Base-by-base conservation (phyloP, 2,888 invertebrate species). In the Tridacna crocea region DNA sequence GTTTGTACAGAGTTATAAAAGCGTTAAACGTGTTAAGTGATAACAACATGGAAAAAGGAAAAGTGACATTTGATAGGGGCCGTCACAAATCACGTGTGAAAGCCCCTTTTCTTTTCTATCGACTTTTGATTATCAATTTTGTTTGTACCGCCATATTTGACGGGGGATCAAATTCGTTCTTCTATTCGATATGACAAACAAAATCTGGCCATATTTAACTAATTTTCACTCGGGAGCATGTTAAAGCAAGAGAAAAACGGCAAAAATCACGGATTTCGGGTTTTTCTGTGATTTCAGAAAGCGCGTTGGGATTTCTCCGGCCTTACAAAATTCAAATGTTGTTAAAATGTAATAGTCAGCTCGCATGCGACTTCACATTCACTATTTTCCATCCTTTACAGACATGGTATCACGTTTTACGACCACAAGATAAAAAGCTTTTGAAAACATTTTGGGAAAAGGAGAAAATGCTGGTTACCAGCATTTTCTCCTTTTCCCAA, bases 281-380 rank as follows among this genome's bases (percentile, higher is more conserved):
- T 58, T 65, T 75, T 72, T 74, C 63, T 22, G 48, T 51, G 70
- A 70, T 46, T 70, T 24, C 17, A 46, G 24, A 75, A 60, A 75
- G 47, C 77, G 83, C 80, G 26, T 22, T 75, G 83, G 83, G 83
- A 80, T 75, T 8, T 26, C 61, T 70, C 46, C 80, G 72, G 72
- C 80, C 66, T 70, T 51, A 51, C 51, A 47, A 51, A 70, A 70
- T 36, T 70, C 47, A 22, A 75, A 78, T 76, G 80, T 72, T 78
- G 86, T 80, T 75, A 77, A 83, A 83, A 82, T 72, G 60, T 82
- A 86, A 86, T 86, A 79, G 83, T 61, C 22, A 55, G 47, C 65
- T 86, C 78, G 86, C 86, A 86, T 86, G 86, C 83, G 48, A 68
- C 75, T 79, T 79, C 86, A 79, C 83, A 86, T 86, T 77, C 51